A percentile compares a stretch with the other conserved stretches of the same genome.
Conservation (phyloP, 2,113 vertebrate genomes). For the Cebus imitator region DNA sequence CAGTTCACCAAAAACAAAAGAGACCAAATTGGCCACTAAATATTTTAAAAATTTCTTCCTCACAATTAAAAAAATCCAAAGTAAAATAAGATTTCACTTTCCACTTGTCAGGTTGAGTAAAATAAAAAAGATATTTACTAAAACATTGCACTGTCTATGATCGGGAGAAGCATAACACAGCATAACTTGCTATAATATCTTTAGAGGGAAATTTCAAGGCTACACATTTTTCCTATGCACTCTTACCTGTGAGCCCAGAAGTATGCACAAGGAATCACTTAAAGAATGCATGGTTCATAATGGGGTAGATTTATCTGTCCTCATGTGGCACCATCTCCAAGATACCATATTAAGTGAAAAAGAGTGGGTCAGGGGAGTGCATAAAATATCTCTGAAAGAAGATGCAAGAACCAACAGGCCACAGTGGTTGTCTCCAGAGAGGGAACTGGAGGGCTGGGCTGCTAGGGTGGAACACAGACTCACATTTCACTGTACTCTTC, state of each 20-base stretch:
- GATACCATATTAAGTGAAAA: not conserved
- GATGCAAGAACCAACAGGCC: not conserved
- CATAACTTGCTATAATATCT: not conserved
- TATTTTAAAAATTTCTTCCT: not conserved
- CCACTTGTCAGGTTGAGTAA: not conserved
- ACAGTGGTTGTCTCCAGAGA: not conserved
- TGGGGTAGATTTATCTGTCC: not conserved
- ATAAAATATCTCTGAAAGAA: not conserved
- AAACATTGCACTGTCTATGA: not conserved
- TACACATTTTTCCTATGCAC: not conserved
- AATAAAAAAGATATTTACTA: not conserved
- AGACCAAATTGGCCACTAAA: not conserved
- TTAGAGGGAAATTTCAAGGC: not conserved
- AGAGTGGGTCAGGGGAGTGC: not conserved
- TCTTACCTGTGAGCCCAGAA: not conserved
- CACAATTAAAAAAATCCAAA: not conserved
- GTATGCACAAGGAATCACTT: not conserved
- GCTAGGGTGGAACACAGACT: not conserved
- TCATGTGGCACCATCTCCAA: not conserved
- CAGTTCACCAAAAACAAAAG: not conserved
- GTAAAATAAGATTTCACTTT: not conserved
- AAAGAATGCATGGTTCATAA: not conserved
- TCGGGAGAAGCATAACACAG: not conserved
- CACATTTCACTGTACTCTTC: not conserved
- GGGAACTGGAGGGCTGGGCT: not conserved